Evolutionary conservation across 2,113 vertebrate species (phyloP).

Genomic region (Typhlomys cinereus): DNA sequence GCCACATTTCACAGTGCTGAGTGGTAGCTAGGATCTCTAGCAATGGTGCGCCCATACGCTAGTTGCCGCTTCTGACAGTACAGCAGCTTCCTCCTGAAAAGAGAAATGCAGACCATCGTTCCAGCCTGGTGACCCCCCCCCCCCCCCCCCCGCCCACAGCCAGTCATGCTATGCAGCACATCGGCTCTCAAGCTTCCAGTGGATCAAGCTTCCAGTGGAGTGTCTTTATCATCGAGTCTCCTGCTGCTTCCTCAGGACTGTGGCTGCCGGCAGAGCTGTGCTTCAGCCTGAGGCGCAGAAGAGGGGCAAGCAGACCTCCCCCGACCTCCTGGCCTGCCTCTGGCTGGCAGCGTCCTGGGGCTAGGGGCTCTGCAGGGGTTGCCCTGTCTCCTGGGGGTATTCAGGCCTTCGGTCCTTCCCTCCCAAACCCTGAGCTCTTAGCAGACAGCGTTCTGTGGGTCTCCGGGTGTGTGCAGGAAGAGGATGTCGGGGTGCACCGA

Average conservation of each 20-base stretch:
- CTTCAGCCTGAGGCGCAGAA: background rate
- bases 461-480: background rate
- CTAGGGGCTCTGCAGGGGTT: background rate
- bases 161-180: background rate
- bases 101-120: background rate
- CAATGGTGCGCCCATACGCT: background rate
- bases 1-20: background rate
- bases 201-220: no score
- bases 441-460: no score
- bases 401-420: background rate
- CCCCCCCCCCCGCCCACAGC: no score
- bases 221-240: background rate
- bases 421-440: background rate
- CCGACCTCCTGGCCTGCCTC: background rate
- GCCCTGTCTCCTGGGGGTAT: background rate
- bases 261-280: background rate
- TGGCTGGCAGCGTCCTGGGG: background rate
- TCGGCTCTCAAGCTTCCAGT: background rate
- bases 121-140: background rate
- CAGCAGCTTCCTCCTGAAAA: background rate
- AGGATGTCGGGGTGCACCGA: accelerated
- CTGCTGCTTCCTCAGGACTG: background rate
- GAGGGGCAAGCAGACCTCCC: no score
- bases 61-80: background rate
- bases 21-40: background rate